phyloP scores from a whole-genome alignment of 2,888 invertebrate genomes.

The Dichetophora obliterata region DNA sequence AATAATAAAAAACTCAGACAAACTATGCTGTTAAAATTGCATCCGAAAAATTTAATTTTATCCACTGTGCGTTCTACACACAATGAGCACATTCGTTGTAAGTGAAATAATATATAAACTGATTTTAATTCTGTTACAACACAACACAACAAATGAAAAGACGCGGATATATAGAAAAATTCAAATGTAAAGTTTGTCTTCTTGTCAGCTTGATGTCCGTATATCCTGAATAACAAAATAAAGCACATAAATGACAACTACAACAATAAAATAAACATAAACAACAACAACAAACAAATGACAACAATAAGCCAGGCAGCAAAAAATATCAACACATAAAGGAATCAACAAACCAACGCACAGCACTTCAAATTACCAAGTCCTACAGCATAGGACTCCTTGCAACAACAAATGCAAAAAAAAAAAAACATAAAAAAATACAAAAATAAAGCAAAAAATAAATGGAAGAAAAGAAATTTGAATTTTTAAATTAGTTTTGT shows the following conservation, averaged over 20 bases:
- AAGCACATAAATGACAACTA: slow-evolving; percentile 5
- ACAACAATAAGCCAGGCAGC: neutral
- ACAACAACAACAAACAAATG: neutral
- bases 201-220: slow-evolving; percentile 30
- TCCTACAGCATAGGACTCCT: slow-evolving; percentile 45
- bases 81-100: neutral
- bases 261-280: neutral
- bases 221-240: slow-evolving; percentile 31
- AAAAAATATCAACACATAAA: slow-evolving; percentile 36
- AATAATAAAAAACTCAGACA: too few relatives aligned
- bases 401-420: slow-evolving; percentile 19
- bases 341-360: slow-evolving; percentile 55
- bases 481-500: slow-evolving; percentile 71
- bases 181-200: slow-evolving; percentile 36
- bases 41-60: too few relatives aligned
- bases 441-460: slow-evolving; percentile 39
- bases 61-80: neutral
- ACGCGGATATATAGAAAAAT: slow-evolving; percentile 18
- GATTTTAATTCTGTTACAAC: slow-evolving; percentile 3
- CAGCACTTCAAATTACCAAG: slow-evolving; percentile 65
- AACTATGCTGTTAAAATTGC: too few relatives aligned
- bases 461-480: slow-evolving; percentile 64
- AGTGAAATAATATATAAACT: slow-evolving; percentile 21
- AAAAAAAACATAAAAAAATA: slow-evolving; percentile 48
- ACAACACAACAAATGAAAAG: neutral